Evolutionary conservation across 2,797 vertebrate species (phyloP).

Genomic region (Syndactyla subalaris): DNA sequence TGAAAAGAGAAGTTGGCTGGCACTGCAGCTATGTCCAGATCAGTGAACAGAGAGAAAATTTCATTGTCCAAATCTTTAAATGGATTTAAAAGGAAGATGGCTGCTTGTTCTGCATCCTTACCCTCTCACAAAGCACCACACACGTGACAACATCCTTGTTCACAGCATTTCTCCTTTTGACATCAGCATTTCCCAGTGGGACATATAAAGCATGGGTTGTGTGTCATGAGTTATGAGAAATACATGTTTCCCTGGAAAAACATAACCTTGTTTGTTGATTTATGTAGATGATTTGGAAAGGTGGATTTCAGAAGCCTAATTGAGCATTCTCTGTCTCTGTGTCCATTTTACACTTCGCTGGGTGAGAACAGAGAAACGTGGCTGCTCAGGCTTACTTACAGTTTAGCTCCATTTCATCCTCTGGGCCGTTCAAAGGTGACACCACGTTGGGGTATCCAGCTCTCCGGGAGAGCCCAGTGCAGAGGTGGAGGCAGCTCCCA

Average conservation of each 20-base stretch:
- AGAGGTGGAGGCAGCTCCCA: not conserved
- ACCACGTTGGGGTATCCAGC: not conserved
- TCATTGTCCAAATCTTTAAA: not conserved
- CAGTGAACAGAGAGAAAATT: not conserved
- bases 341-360: constrained; percentile 51
- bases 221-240: rapidly evolving
- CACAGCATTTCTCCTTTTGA: not conserved
- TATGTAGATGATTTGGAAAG: constrained; percentile 1
- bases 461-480: rapidly evolving
- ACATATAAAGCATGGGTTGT: not conserved
- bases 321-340: constrained; percentile 45
- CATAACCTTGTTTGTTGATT: not conserved
- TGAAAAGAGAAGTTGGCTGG: not conserved
- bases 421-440: not conserved
- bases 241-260: not conserved
- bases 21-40: not conserved
- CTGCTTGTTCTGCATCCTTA: not conserved
- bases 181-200: not conserved
- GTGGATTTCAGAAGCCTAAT: constrained; percentile 61
- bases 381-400: constrained; percentile 12
- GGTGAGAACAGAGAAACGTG: constrained; percentile 44
- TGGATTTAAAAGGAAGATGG: not conserved
- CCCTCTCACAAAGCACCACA: not conserved
- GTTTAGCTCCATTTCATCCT: constrained; percentile 48
- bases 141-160: not conserved